Base-by-base conservation (phyloP, 1,140 invertebrate genomes). In the Rhagoletis zephyria region DNA sequence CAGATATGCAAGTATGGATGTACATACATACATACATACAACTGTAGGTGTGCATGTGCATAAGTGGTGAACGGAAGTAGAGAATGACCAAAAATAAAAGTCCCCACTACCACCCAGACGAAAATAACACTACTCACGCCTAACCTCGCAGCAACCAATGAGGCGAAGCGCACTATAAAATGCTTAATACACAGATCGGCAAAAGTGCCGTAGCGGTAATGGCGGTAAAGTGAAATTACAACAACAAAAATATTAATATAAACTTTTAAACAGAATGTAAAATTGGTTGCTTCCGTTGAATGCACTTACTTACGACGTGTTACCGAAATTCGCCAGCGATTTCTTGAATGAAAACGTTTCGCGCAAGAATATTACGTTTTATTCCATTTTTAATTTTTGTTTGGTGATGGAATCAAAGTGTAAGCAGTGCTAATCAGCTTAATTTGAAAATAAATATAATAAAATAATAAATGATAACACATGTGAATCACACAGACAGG, bases 1-100 rank as follows among this genome's bases (percentile, higher is more conserved):
- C 70, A 74, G 45, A 74, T 14, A 74, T 56, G 10, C 51, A 56
- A 7, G 5, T 56, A 56, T 10, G 10, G 4, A 56, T 56, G 51
- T 56, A 56, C 9, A 9, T 56, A 56, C 51, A 56, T 56, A 56
- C 9, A 9, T 56, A 56, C 9, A 9, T 56, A 56, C 9, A 9
- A 1, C 4, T 56, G 51, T 56, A 56, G 4, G 51, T 56, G 10
- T 63, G 61, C 16, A 63, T n/a, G 61, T 63, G n/a, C n/a, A n/a
- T 63, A 63, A 48, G 42, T 42, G 7, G 48, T 56, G 48, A 81
- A 81, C 74, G 74, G 74, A 81, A 81, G 74, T 81, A 51, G 48
- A 42, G 74, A 81, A 81, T 59, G 51, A 30, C 74, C 74, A 81
- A 81, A 81, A 81, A 81, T 56, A 14, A 67, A 81, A 81, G 30